Evolutionary conservation across 2,113 vertebrate species (phyloP).

Genomic region (Mungos mungo): DNA sequence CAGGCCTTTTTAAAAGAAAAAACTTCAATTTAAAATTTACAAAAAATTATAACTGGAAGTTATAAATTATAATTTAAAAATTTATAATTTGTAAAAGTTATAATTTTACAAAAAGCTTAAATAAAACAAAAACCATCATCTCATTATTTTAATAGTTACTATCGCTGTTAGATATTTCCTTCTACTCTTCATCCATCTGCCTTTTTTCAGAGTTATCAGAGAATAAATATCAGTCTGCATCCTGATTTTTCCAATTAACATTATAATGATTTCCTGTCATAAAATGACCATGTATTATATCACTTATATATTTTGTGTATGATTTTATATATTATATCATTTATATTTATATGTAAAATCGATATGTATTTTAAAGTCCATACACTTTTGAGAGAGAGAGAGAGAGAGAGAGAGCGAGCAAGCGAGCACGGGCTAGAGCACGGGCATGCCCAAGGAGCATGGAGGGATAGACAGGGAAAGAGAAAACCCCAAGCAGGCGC

Average conservation of each 20-base stretch:
- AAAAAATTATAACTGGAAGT: no score
- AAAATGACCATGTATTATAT: neutral
- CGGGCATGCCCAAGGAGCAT: no score
- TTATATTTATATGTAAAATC: no score
- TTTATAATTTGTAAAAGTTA: neutral
- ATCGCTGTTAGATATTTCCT: neutral
- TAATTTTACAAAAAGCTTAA: neutral
- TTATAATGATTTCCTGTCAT: neutral
- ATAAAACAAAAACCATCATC: neutral
- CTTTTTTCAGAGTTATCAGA: neutral
- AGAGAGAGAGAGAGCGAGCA: no score
- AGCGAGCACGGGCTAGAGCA: no score
- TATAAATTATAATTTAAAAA: neutral
- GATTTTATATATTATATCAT: no score
- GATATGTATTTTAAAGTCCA: no score
- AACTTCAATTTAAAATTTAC: neutral
- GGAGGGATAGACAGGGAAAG: no score
- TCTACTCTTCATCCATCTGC: neutral
- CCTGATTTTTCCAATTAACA: constrained; percentile 1
- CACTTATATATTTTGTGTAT: no score
- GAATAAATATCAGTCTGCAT: neutral
- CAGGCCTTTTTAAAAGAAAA: neutral
- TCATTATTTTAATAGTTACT: neutral
- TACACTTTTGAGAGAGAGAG: no score
- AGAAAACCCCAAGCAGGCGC: no score